A percentile compares a stretch with the other conserved stretches of the same genome.
Evolutionary conservation across 2,113 vertebrate species (phyloP).

Genomic region (Ceyx cyanopectus): DNA sequence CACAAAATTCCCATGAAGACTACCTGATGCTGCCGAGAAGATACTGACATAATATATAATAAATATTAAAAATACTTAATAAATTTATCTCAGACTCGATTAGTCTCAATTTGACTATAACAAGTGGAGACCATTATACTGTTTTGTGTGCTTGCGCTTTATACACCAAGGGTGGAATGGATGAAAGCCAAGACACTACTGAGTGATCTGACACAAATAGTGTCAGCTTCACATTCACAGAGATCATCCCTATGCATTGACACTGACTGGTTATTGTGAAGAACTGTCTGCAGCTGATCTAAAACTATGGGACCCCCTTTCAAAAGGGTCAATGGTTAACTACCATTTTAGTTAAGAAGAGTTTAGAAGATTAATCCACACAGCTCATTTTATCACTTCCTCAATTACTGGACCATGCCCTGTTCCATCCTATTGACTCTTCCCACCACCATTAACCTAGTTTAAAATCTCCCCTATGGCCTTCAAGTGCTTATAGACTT

Average conservation of each 20-base stretch:
- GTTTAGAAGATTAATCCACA: conserved; percentile 23
- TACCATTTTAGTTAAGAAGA: not conserved
- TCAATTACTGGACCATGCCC: not conserved
- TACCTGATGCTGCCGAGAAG: too few species aligned
- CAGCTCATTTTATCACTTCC: conserved; percentile 9
- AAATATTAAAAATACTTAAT: too few species aligned
- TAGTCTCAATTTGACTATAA: too few species aligned
- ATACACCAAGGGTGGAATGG: not conserved
- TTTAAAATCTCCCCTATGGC: not conserved
- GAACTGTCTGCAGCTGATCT: not conserved
- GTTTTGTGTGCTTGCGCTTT: not conserved
- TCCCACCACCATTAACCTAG: not conserved
- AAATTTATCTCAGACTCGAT: too few species aligned
- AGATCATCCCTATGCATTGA: not conserved
- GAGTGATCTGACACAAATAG: not conserved
- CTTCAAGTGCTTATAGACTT: not conserved
- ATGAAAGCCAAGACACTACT: not conserved
- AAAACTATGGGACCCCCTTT: not conserved
- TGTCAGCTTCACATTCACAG: not conserved
- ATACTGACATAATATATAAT: too few species aligned
- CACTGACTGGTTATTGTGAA: not conserved
- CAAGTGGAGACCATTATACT: not conserved
- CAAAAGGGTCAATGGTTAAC: not conserved
- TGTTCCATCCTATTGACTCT: not conserved
- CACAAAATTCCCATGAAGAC: too few species aligned